phyloP scores from a whole-genome alignment of 2,888 invertebrate genomes.

The Monopis laevigella region DNA sequence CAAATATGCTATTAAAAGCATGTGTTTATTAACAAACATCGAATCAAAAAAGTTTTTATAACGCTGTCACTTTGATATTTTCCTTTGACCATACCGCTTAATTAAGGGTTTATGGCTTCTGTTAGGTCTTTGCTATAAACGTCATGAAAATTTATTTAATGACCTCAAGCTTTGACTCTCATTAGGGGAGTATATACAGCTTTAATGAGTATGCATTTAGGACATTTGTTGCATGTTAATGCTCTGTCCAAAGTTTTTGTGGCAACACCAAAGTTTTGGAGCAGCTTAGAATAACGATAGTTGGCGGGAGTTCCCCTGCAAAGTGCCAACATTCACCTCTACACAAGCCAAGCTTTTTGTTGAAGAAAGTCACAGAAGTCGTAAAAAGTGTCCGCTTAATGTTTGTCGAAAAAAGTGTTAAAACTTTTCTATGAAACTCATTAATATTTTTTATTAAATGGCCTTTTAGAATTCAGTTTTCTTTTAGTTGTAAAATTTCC shows the following conservation, averaged over 20 bases:
- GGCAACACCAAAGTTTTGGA: conserved; percentile 1
- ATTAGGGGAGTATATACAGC: not conserved
- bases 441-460: too few species aligned
- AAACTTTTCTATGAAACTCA: too few species aligned
- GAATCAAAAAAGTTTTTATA: too few species aligned
- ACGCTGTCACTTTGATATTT: too few species aligned
- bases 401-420: not conserved
- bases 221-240: conserved; percentile 2
- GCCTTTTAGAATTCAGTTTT: too few species aligned
- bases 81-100: not conserved
- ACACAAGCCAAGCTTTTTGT: conserved; percentile 17
- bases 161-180: not conserved
- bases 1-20: not conserved
- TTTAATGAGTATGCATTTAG: conserved; percentile 1
- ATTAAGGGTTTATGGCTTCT: conserved; percentile 5
- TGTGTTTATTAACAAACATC: not conserved
- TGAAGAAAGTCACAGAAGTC: conserved; percentile 15
- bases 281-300: conserved; percentile 1
- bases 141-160: conserved; percentile 3
- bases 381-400: conserved; percentile 4
- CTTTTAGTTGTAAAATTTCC: too few species aligned
- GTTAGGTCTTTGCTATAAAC: not conserved
- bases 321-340: conserved; percentile 20
- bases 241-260: not conserved
- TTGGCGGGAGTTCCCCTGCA: conserved; percentile 12